phyloP scores from a whole-genome alignment of 2,888 invertebrate species.

The Chelonus formosanus region DNA sequence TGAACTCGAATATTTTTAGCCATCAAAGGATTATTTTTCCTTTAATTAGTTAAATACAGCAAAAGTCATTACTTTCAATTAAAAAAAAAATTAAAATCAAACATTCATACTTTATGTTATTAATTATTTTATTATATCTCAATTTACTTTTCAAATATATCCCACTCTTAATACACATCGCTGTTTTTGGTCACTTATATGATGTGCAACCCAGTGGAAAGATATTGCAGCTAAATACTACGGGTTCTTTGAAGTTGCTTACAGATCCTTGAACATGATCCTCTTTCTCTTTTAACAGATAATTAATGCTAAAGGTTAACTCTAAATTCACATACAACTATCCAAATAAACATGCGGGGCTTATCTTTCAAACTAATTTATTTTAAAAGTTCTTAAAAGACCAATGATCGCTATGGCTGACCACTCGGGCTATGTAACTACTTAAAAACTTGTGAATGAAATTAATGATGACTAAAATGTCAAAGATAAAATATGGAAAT shows the following conservation, averaged over 20 bases:
- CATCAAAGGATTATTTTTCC: too few species aligned
- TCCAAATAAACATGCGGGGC: constrained; percentile 27
- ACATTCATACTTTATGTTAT: too few species aligned
- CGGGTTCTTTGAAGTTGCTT: constrained; percentile 58
- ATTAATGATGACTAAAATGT: constrained; percentile 57
- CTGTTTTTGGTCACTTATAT: constrained; percentile 45
- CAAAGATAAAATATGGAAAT: constrained; percentile 46
- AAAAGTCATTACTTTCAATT: too few species aligned
- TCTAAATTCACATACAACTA: constrained; percentile 33
- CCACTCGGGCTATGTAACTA: too few species aligned
- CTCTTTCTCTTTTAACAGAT: constrained; percentile 44
- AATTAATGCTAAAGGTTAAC: constrained; percentile 62
- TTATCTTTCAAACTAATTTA: constrained; percentile 14
- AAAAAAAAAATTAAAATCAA: too few species aligned
- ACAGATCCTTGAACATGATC: constrained; percentile 35
- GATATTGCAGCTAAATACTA: constrained; percentile 59
- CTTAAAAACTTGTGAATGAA: constrained; percentile 30
- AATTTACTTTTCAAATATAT: too few species aligned
- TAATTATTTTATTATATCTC: too few species aligned
- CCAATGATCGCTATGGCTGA: too few species aligned
- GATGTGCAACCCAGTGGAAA: constrained; percentile 57
- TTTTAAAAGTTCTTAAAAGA: too few species aligned
- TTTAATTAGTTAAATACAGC: too few species aligned
- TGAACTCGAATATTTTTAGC: too few species aligned
- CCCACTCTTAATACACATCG: background rate